Percentiles rank a stretch among this genome's conserved stretches.
Evolutionary conservation across 2,797 vertebrate species (phyloP).

Genomic region (Iguana delicatissima): DNA sequence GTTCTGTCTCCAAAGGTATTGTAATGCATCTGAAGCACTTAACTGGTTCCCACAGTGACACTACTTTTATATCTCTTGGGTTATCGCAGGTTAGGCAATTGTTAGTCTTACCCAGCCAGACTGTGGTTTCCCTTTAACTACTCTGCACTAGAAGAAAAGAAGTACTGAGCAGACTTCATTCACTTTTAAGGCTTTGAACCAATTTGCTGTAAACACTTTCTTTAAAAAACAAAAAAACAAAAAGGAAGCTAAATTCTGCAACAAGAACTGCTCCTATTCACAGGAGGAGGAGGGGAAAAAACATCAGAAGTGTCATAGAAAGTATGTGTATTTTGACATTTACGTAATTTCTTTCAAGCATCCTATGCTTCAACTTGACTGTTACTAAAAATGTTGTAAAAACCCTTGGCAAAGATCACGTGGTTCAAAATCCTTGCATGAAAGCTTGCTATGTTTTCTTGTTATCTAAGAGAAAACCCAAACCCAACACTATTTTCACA

Average conservation of each 20-base stretch:
- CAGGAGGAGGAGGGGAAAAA: neutral
- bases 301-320: neutral
- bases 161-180: neutral
- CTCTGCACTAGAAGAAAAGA: neutral
- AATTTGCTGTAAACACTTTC: neutral
- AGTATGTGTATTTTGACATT: neutral
- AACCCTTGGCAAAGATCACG: neutral
- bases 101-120: neutral
- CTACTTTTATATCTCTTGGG: neutral
- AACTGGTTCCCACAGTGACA: neutral
- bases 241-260: neutral
- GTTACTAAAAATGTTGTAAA: neutral
- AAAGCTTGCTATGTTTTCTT: neutral
- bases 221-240: neutral
- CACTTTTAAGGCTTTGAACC: neutral
- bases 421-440: neutral
- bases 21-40: neutral
- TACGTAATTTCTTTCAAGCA: neutral
- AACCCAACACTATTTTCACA: neutral
- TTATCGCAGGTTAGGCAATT: constrained; percentile 30
- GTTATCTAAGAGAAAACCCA: neutral
- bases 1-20: neutral
- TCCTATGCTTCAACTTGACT: neutral
- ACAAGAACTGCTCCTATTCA: neutral
- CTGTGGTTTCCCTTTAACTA: neutral